Evolutionary conservation across 2,888 invertebrate species (phyloP).

Genomic region (Zhuqinia jingwanae): DNA sequence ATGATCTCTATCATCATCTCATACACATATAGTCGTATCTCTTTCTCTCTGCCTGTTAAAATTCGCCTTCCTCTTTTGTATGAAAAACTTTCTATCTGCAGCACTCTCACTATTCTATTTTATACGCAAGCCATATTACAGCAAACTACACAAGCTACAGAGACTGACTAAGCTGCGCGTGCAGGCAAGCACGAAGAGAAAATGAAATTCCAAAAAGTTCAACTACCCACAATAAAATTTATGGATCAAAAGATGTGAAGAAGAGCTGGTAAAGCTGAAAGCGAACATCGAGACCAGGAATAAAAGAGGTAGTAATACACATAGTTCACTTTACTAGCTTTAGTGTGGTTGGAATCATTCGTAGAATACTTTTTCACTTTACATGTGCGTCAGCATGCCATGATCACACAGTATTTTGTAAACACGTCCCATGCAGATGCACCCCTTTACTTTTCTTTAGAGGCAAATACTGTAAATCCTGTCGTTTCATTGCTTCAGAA

Average conservation of each 20-base stretch:
- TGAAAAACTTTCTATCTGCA: neutral
- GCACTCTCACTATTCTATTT: neutral
- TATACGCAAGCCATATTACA: neutral
- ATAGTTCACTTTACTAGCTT: conserved; percentile 36
- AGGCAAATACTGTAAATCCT: too few species aligned
- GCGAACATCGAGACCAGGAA: neutral
- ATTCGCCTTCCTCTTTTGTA: neutral
- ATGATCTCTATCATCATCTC: neutral
- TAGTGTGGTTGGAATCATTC: conserved; percentile 1
- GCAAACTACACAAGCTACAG: neutral
- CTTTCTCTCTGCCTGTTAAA: neutral
- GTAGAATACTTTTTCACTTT: too few species aligned
- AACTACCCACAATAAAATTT: conserved; percentile 53
- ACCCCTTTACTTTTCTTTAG: too few species aligned
- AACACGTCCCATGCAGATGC: too few species aligned
- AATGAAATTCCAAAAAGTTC: conserved; percentile 19
- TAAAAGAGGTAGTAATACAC: neutral
- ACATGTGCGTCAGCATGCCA: too few species aligned
- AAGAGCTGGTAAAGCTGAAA: neutral
- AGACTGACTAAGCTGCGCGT: neutral
- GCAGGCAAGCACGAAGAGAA: neutral
- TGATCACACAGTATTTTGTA: too few species aligned
- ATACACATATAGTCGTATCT: neutral
- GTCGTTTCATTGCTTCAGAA: neutral
- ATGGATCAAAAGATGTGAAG: conserved; percentile 37